Evolutionary conservation across 2,113 vertebrate species (phyloP).

Genomic region (Nothobranchius kuhntae): DNA sequence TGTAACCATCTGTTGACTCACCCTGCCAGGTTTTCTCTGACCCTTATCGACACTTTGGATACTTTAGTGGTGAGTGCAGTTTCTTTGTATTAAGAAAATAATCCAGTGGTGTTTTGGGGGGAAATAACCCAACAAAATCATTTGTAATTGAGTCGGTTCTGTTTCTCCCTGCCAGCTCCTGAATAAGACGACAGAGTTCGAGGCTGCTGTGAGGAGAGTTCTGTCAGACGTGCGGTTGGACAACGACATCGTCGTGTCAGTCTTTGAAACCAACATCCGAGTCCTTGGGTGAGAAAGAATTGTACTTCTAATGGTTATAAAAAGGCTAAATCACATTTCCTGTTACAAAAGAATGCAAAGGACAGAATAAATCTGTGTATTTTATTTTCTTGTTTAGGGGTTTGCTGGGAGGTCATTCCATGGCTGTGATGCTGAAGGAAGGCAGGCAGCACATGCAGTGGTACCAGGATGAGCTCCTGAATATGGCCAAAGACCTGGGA

Average conservation of each 20-base stretch:
- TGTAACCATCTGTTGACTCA: slow-evolving; percentile 4
- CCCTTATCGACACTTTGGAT: slow-evolving; percentile 96
- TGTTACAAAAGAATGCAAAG: not conserved
- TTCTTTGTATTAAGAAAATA: not conserved
- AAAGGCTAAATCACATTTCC: not conserved
- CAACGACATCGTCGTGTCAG: slow-evolving; percentile 97
- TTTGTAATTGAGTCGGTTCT: not conserved
- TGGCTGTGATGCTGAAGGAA: slow-evolving; percentile 96
- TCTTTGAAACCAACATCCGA: slow-evolving; percentile 99
- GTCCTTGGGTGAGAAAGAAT: slow-evolving; percentile 90
- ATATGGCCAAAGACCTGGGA: slow-evolving; percentile 95
- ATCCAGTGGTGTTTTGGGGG: not conserved
- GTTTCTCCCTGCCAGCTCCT: slow-evolving; percentile 82
- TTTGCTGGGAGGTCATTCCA: slow-evolving; percentile 92
- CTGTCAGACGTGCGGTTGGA: slow-evolving; percentile 94
- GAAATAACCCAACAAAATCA: not conserved
- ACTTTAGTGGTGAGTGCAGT: slow-evolving; percentile 90
- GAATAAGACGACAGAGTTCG: slow-evolving; percentile 97
- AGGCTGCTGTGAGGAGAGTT: slow-evolving; percentile 93
- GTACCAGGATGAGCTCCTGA: slow-evolving; percentile 93
- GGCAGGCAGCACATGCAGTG: slow-evolving; percentile 91
- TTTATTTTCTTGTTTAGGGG: slow-evolving; percentile 76
- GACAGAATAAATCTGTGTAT: not conserved
- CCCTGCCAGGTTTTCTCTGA: slow-evolving; percentile 90
- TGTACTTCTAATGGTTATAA: not conserved